phyloP scores from a whole-genome alignment of 2,888 invertebrate genomes.

The Aleiodes testaceus region DNA sequence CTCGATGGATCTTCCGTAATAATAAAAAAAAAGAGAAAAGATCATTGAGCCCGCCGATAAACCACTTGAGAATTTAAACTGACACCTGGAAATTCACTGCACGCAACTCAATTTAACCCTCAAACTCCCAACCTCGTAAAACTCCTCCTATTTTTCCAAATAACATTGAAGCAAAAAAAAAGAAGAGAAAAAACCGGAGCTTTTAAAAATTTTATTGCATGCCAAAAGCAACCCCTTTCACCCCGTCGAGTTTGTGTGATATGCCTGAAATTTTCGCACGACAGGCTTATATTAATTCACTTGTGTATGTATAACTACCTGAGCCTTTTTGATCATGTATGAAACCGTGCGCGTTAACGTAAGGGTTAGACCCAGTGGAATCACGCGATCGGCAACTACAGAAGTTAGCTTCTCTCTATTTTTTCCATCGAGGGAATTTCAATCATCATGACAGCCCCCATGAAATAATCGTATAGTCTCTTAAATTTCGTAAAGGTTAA shows the following conservation, averaged over 20 bases:
- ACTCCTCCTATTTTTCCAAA: too few relatives aligned
- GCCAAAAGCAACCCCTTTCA: slow-evolving; percentile 5
- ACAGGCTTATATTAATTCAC: slow-evolving; percentile 18
- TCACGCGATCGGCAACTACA: slow-evolving; percentile 32
- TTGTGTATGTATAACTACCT: slow-evolving; percentile 12
- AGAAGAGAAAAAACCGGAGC: neutral
- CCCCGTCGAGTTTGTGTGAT: slow-evolving; percentile 9
- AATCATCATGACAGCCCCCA: too few relatives aligned
- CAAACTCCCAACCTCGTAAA: too few relatives aligned
- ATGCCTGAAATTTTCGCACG: slow-evolving; percentile 30
- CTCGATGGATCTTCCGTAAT: neutral
- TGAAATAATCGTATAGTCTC: too few relatives aligned
- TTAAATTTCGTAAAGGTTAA: neutral
- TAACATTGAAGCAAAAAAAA: neutral
- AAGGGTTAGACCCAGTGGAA: neutral
- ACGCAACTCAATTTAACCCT: too few relatives aligned
- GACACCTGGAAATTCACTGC: too few relatives aligned
- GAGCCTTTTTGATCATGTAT: slow-evolving; percentile 31
- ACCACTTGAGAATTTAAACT: too few relatives aligned
- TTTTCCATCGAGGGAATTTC: too few relatives aligned
- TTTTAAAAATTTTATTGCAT: slow-evolving; percentile 21
- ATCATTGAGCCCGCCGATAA: too few relatives aligned
- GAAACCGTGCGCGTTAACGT: neutral
- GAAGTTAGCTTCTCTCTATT: slow-evolving; percentile 25
- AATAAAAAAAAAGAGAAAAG: neutral